Evolutionary conservation across 2,888 invertebrate species (phyloP).

Genomic region (Drosophila multiciliata): DNA sequence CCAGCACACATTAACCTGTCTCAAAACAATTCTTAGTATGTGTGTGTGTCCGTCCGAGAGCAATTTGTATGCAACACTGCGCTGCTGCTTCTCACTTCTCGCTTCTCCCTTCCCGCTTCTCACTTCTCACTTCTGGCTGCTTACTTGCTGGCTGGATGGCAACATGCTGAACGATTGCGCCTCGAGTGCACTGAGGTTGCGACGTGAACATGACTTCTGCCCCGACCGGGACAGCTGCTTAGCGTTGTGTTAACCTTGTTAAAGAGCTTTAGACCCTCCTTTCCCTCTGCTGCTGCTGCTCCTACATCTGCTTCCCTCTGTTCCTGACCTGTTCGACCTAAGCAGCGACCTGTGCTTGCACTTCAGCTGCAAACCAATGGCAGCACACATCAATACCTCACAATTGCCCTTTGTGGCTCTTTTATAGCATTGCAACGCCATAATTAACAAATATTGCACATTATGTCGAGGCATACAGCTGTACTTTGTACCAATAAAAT

Average conservation of each 20-base stretch:
- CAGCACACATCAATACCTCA: conserved; percentile 32
- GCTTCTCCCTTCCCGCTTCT: background rate
- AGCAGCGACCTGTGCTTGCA: conserved; percentile 20
- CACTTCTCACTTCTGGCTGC: conserved; percentile 12
- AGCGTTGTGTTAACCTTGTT: conserved; percentile 73
- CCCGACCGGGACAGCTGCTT: conserved; percentile 55
- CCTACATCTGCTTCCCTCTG: background rate
- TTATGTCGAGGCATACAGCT: conserved; percentile 9
- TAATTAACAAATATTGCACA: conserved; percentile 45
- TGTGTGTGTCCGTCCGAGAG: conserved; percentile 34
- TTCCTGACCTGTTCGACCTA: conserved; percentile 28
- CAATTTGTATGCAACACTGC: conserved; percentile 75
- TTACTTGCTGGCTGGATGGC: conserved; percentile 37
- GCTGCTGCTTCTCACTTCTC: conserved; percentile 22
- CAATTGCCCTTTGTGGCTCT: conserved; percentile 30
- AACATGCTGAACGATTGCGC: conserved; percentile 74
- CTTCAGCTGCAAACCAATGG: conserved; percentile 32
- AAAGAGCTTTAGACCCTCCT: conserved; percentile 40
- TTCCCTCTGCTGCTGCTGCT: background rate
- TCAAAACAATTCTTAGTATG: conserved; percentile 36
- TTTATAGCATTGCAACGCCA: conserved; percentile 31
- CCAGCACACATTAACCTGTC: conserved; percentile 57
- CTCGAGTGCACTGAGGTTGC: conserved; percentile 73
- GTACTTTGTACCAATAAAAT: conserved; percentile 1
- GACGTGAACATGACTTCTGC: conserved; percentile 33